phyloP scores from a whole-genome alignment of 2,797 vertebrate species.

The Agapornis canus region DNA sequence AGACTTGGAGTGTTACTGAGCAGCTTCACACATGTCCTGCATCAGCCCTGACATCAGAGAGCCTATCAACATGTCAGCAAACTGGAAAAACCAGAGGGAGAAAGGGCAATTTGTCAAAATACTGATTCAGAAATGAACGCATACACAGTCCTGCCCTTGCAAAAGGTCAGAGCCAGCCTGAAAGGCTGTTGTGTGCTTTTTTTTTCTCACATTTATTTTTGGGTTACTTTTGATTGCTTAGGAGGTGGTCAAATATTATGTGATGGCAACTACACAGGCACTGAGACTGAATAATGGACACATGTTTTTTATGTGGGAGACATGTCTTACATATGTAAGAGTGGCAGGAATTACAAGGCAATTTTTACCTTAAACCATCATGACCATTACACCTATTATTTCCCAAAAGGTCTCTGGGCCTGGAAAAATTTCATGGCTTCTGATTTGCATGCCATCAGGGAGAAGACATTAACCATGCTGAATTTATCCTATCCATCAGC shows the following conservation, averaged over 20 bases:
- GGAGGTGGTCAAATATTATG: neutral
- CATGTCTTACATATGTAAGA: neutral
- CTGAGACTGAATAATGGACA: neutral
- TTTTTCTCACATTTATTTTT: neutral
- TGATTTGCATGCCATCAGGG: neutral
- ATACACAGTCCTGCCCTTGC: accelerated
- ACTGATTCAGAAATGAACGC: neutral
- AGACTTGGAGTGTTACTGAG: neutral
- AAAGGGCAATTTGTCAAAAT: neutral
- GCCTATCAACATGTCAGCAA: neutral
- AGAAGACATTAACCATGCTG: neutral
- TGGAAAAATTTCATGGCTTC: neutral
- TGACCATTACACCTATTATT: neutral
- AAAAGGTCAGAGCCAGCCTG: neutral
- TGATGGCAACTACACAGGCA: neutral
- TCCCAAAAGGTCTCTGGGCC: neutral
- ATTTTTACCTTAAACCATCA: neutral
- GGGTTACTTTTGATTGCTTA: neutral
- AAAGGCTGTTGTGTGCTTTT: neutral
- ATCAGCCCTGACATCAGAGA: neutral
- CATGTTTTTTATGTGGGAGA: neutral
- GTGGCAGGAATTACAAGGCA: neutral
- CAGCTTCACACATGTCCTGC: neutral
- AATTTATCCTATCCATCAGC: neutral
- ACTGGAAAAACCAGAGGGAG: neutral